Base-by-base conservation (phyloP, 2,888 invertebrate genomes). In the Harpalus rubripes region DNA sequence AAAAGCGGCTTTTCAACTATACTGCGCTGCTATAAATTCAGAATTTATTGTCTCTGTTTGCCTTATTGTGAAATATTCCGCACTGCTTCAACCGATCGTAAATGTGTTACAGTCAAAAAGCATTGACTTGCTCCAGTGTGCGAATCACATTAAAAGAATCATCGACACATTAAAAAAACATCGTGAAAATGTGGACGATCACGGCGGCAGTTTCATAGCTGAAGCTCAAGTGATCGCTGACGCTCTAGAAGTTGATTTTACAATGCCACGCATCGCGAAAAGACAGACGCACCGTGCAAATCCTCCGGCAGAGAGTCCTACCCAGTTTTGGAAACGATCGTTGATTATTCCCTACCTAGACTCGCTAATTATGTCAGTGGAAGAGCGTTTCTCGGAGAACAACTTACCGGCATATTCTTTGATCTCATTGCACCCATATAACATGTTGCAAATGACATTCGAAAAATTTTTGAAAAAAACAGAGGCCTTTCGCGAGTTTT, bases 11-110 rank as follows among this genome's bases (percentile, higher is more conserved):
- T 59, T 16, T 16, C 59, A 59, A n/a, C 16, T 59, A 59, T 16
- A 59, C 59, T 59, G 59, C 16, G n/a, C 59, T 59, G 59, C 59
- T 16, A 59, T 16, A 16, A 59, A 59, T 16, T 59, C 59, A 59
- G 59, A 59, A 59, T 59, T 59, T 16, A 16, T 59, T 59, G 7
- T 59, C 15, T 59, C 16, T 59, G 59, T 59, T 59, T 16, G 59
- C 15, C 16, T 59, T n/a, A 59, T 59, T 16, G 59, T 6, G 15
- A 59, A 59, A 59, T 59, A 59, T 16, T 59, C 59, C 15, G 59
- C 15, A n/a, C 16, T 59, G 16, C 16, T 59, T n/a, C 7, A 59
- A 59, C 59, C 59, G 15, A 16, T 59, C 16, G 59, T 16, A n/a
- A 59, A 59, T 59, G 59, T 1, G 59, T 59, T 59, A 59, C 59